Percentiles rank a stretch among this genome's conserved stretches.
These are phyloP conservation scores for Gisinianus flammeolus DNA, from an alignment of 2,888 invertebrate genomes.

Conservation along the genomic window DNA sequence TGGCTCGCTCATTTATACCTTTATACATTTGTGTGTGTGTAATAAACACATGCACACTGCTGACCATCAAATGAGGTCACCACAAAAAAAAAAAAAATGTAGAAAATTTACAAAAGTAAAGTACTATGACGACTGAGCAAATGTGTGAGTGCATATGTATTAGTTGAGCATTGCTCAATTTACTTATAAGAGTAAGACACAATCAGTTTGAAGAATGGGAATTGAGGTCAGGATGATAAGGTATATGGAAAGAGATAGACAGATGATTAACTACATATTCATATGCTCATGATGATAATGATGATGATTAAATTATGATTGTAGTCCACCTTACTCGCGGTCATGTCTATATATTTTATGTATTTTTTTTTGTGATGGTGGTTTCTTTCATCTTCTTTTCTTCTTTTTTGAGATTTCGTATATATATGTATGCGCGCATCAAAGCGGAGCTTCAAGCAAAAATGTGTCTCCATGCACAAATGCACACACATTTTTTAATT, in stretches of 20 bases:
- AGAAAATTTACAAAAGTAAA: neutral
- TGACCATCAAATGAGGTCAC: slow-evolving; percentile 41
- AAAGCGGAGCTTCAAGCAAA: neutral
- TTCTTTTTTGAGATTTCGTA: too few species aligned
- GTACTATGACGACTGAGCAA: neutral
- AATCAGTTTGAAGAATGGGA: neutral
- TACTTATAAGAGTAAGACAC: neutral
- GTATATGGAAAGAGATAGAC: neutral
- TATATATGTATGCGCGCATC: too few species aligned
- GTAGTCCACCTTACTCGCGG: neutral
- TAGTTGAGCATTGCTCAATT: too few species aligned
- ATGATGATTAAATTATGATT: neutral
- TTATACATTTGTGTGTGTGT: neutral
- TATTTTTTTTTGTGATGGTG: neutral
- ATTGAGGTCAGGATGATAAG: neutral
- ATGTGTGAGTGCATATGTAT: neutral
- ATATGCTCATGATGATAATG: slow-evolving; percentile 29
- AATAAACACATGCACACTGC: slow-evolving; percentile 24
- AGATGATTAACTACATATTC: neutral
- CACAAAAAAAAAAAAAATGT: neutral
- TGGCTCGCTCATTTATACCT: neutral
- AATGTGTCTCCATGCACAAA: too few species aligned
- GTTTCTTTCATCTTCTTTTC: too few species aligned
- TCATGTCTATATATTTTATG: neutral
- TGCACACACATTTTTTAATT: neutral